Conservation (phyloP, 37 sponge, comb jelly and placozoan species). For the Tethya wilhelma region DNA sequence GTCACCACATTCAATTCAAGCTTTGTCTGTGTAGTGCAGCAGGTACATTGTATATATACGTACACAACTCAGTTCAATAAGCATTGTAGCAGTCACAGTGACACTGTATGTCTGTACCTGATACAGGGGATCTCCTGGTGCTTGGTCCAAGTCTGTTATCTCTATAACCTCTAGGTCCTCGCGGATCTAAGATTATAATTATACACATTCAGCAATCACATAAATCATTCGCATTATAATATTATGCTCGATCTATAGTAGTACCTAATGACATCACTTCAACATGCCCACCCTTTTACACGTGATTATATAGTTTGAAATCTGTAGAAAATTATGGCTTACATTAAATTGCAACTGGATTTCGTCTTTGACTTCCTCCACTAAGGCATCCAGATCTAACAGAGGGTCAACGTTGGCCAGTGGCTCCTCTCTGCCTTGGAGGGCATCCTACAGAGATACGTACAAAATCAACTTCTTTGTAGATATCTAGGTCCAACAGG, state of each 20-base stretch:
- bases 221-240: no score
- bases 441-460: slow-evolving; percentile 9
- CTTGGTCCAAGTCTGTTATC: slow-evolving; percentile 30
- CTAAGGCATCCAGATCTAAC: background rate
- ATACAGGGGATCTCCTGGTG: slow-evolving; percentile 24
- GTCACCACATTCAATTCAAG: background rate
- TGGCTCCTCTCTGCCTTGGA: slow-evolving; percentile 10
- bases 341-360: slow-evolving; percentile 31
- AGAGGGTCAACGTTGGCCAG: slow-evolving; percentile 8
- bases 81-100: background rate
- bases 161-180: background rate
- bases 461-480: background rate
- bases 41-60: background rate
- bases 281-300: background rate
- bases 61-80: background rate
- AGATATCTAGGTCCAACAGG: background rate
- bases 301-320: background rate
- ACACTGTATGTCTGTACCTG: slow-evolving; percentile 20
- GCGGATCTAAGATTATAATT: background rate
- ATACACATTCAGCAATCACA: background rate
- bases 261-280: no score
- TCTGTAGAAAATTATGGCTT: no score
- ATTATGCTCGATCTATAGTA: no score
- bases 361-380: slow-evolving; percentile 12
- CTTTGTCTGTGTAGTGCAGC: slow-evolving; percentile 1